A percentile compares a stretch with the other conserved stretches of the same genome.
phyloP scores from a whole-genome alignment of 1,140 invertebrate genomes.

The Drosophila murphyi region DNA sequence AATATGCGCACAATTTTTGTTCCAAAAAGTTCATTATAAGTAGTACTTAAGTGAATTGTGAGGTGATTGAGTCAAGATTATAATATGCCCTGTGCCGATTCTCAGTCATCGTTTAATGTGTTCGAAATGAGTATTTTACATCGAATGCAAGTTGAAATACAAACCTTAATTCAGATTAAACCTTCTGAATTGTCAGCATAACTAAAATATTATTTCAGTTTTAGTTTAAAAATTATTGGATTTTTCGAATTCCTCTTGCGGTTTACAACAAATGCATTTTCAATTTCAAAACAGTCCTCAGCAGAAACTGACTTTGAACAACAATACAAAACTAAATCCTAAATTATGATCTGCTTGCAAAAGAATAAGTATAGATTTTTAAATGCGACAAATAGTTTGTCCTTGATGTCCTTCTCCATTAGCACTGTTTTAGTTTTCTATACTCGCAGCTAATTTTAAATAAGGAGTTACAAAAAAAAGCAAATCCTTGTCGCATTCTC shows the following conservation, averaged over 20 bases:
- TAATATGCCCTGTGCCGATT: neutral
- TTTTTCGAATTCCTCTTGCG: too few relatives aligned
- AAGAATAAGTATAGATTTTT: neutral
- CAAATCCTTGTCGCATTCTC: neutral
- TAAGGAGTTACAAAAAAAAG: neutral
- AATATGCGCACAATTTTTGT: neutral
- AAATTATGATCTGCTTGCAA: neutral
- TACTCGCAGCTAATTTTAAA: slow-evolving; percentile 6
- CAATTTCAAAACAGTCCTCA: slow-evolving; percentile 36
- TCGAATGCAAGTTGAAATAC: neutral
- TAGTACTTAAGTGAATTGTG: neutral
- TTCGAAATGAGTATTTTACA: neutral
- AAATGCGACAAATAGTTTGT: too few relatives aligned
- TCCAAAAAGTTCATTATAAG: neutral
- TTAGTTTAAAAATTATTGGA: too few relatives aligned
- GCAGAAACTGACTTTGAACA: slow-evolving; percentile 10
- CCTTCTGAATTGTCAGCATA: neutral
- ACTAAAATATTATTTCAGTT: neutral
- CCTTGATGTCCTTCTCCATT: neutral
- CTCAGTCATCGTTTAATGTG: neutral
- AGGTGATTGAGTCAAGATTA: neutral
- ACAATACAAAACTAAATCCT: neutral
- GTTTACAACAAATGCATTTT: slow-evolving; percentile 15
- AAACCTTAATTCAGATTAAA: neutral
- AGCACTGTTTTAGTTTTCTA: neutral